Percentiles rank a stretch among this genome's conserved stretches.
Evolutionary conservation across 2,888 invertebrate genomes (phyloP).

Genomic region (Bombylius major): DNA sequence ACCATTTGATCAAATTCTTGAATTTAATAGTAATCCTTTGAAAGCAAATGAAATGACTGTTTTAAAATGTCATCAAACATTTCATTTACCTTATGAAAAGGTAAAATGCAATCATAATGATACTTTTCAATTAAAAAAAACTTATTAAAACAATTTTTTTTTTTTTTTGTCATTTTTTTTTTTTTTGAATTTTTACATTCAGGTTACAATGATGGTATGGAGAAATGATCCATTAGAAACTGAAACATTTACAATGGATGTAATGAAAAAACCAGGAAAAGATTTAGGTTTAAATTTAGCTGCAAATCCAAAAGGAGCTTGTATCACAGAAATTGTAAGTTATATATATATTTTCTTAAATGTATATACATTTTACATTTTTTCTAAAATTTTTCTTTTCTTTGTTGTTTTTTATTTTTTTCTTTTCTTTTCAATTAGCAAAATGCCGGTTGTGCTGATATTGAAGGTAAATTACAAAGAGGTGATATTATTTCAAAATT

Average conservation of each 20-base stretch:
- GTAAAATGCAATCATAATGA: conserved; percentile 27
- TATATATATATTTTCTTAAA: background rate
- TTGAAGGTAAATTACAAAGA: conserved; percentile 78
- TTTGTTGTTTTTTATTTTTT: conserved; percentile 16
- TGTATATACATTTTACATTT: background rate
- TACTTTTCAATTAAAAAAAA: background rate
- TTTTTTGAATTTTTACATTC: conserved; percentile 18
- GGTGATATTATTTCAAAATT: conserved; percentile 86
- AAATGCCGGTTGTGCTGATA: conserved; percentile 73
- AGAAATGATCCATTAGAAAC: conserved; percentile 63
- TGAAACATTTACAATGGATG: conserved; percentile 65
- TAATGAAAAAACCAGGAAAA: conserved; percentile 77
- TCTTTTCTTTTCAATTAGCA: conserved; percentile 45
- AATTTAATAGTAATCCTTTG: conserved; percentile 62
- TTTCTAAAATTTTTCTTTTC: background rate
- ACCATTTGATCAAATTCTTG: conserved; percentile 87
- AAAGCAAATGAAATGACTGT: conserved; percentile 75
- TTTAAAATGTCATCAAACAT: conserved; percentile 65
- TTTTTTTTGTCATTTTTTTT: background rate
- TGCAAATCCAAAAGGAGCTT: conserved; percentile 70
- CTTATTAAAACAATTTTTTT: background rate
- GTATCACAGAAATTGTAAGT: conserved; percentile 84
- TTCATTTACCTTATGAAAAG: conserved; percentile 72
- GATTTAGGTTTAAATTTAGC: conserved; percentile 79
- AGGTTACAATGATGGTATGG: conserved; percentile 76